These are phyloP conservation scores for Hirudinaria manillensis DNA, from an alignment of 2,888 invertebrate species.

Conservation along the genomic window DNA sequence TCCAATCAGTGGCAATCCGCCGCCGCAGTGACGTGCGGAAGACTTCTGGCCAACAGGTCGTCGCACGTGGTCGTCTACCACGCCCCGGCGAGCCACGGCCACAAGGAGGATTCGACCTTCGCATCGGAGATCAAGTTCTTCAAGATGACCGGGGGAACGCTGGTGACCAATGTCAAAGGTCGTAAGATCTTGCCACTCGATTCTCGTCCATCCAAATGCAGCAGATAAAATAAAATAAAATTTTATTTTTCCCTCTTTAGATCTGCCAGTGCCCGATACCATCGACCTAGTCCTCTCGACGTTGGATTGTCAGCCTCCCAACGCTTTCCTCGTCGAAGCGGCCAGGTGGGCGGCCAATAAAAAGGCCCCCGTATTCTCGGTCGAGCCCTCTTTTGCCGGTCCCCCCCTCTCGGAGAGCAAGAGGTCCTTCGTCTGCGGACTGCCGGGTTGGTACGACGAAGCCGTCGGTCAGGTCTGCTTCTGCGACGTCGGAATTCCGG, in stretches of 20 bases:
- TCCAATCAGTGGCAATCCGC: constrained; percentile 64
- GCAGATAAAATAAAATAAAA: no score
- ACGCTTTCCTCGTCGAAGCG: neutral
- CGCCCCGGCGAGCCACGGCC: constrained; percentile 45
- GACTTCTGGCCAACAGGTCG: constrained; percentile 76
- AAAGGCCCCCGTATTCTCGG: constrained; percentile 67
- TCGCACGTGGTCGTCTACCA: constrained; percentile 65
- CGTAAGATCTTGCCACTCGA: no score
- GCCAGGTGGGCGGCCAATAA: constrained; percentile 66
- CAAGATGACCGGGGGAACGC: constrained; percentile 37
- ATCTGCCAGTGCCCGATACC: constrained; percentile 1
- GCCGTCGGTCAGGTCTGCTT: constrained; percentile 65
- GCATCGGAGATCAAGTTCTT: neutral
- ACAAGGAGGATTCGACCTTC: neutral
- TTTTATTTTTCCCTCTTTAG: neutral
- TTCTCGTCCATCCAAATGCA: no score
- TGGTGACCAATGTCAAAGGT: constrained; percentile 1
- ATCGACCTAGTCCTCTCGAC: constrained; percentile 21
- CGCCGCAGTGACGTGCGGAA: constrained; percentile 65
- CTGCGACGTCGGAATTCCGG: constrained; percentile 76
- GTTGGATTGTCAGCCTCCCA: constrained; percentile 1
- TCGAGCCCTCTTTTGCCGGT: constrained; percentile 67
- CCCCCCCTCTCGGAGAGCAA: constrained; percentile 58
- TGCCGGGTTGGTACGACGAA: constrained; percentile 67
- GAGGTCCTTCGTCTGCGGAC: constrained; percentile 66